Conservation (phyloP, 2,888 invertebrate species). For the Agrilus mali region DNA sequence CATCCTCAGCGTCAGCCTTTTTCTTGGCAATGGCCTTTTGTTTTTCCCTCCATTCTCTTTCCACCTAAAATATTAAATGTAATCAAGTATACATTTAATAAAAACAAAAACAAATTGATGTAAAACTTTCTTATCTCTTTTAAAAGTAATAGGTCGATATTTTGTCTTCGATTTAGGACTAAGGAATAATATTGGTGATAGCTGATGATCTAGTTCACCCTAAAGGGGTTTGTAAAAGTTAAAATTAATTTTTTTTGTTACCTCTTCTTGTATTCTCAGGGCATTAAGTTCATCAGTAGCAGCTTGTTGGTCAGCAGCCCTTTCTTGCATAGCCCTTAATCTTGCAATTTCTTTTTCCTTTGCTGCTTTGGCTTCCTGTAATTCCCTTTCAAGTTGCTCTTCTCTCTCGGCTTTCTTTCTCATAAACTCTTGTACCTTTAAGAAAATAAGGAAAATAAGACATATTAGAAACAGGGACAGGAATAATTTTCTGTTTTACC, state of each 20-base stretch:
- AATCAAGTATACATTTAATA: conserved; percentile 18
- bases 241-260: conserved; percentile 17
- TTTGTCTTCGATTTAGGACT: no score
- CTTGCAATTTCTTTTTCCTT: conserved; percentile 49
- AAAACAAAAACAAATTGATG: no score
- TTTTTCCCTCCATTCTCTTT: conserved; percentile 53
- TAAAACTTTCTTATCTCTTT: no score
- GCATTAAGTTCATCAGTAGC: conserved; percentile 39
- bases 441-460: no score
- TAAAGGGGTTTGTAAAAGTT: no score
- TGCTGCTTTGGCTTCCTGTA: conserved; percentile 39
- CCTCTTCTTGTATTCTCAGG: conserved; percentile 40
- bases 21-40: conserved; percentile 50
- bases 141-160: no score
- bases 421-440: conserved; percentile 48
- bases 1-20: conserved; percentile 39
- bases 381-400: conserved; percentile 40
- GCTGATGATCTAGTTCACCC: no score
- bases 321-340: conserved; percentile 38
- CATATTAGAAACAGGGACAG: no score
- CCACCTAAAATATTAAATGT: conserved; percentile 47
- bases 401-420: conserved; percentile 49
- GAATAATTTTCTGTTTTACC: no score
- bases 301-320: conserved; percentile 38
- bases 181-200: no score